Evolutionary conservation across 2,888 invertebrate species (phyloP), one percentile per base, ranked within the genome.

Genomic region (Melanostoma scalare): DNA sequence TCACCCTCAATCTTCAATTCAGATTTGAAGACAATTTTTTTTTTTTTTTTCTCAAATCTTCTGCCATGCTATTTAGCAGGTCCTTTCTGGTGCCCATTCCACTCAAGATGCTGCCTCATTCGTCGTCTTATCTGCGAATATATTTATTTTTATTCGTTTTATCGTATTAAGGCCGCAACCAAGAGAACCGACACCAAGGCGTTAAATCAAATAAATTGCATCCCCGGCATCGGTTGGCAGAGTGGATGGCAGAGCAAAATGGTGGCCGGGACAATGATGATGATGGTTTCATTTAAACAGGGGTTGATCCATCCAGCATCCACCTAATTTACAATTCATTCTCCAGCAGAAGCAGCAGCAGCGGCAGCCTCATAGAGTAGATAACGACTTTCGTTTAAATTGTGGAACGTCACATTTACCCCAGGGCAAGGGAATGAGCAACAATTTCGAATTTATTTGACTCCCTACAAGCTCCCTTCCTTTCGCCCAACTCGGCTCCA

Each of bases 201-300:
- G 85, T 82, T 87, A 87, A 87, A 86, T 87, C 86, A 87, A 87
- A 86, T 87, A 86, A 86, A 87, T 87, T 86, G 87, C 85, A 87
- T 86, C 85, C 85, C 87, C 86, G 78, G 35, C 73, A 52, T 42
- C 42, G 35, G n/a, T 40, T 36, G 10, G 10, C 48, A 9, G 9
- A 8, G 36, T 5, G 65, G 36, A 46, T 56, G 46, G 31, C 31
- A 5, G 55, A 35, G 58, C 71, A 75, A 77, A 82, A 82, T 77
- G 72, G 77, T 73, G 73, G 68, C 65, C 48, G 42, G 56, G 68
- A 30, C 53, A 65, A 63, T 74, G 63, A 61, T 69, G 69, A 20
- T 42, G 58, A 60, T 50, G 71, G 30, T 60, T 6, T 60, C 65
- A 65, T 67, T 68, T 53, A 60, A 35, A 20, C 46, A n/a, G 63